phyloP scores from a whole-genome alignment of 1,140 invertebrate genomes.

The Rhopalosiphum maidis region DNA sequence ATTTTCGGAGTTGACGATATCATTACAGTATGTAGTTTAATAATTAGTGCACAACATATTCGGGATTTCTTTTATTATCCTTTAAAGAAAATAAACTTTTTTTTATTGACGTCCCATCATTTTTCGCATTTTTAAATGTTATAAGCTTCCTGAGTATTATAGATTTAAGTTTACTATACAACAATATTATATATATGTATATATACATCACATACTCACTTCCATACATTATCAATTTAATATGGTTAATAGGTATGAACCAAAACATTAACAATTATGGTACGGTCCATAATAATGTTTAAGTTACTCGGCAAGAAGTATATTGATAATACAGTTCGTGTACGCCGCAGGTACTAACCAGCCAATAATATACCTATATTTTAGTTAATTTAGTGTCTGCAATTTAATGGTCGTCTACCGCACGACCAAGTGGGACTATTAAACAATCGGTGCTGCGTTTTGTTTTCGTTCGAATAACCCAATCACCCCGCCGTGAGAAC shows the following conservation, averaged over 20 bases:
- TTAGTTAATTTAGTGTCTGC: no score
- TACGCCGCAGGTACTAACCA: background rate
- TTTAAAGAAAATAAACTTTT: background rate
- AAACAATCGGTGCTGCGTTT: background rate
- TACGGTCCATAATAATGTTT: background rate
- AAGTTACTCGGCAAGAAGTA: background rate
- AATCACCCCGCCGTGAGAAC: background rate
- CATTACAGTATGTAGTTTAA: background rate
- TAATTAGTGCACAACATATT: background rate
- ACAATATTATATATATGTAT: background rate
- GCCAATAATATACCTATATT: background rate
- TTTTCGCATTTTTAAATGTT: background rate
- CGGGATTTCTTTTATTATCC: no score
- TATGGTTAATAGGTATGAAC: no score
- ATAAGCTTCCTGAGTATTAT: background rate
- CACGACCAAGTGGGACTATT: background rate
- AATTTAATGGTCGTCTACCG: background rate
- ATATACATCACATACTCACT: no score
- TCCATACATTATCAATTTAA: no score
- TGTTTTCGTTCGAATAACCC: constrained; percentile 22
- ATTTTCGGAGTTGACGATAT: no score
- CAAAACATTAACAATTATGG: no score
- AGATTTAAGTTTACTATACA: background rate
- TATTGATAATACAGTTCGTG: no score
- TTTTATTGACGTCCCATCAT: background rate